Conservation (phyloP, 35 echinoderm and acorn worm genomes). For the Apostichopus parvimensis region DNA sequence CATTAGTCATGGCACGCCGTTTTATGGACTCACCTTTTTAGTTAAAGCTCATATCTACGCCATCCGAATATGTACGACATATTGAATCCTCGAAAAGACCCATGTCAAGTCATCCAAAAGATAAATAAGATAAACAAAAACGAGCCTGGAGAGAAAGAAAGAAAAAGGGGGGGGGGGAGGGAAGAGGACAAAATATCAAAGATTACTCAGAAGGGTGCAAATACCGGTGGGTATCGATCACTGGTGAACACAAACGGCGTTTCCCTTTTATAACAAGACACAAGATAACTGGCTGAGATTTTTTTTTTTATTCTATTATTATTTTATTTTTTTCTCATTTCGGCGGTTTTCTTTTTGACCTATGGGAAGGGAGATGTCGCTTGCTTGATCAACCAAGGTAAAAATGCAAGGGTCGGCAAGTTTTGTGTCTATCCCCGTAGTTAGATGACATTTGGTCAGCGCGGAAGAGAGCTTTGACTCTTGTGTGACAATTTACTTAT, state of each 20-base stretch:
- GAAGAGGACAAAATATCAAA: no score
- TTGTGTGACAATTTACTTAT: constrained; percentile 49
- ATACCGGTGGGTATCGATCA: constrained; percentile 39
- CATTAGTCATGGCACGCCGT: not conserved
- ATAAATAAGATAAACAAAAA: not conserved
- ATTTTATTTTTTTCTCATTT: not conserved
- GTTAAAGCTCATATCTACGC: not conserved
- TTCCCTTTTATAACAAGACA: constrained; percentile 12
- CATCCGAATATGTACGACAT: not conserved
- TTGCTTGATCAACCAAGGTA: constrained; percentile 33
- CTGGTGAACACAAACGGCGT: not conserved
- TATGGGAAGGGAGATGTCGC: constrained; percentile 4
- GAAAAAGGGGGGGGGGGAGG: not conserved
- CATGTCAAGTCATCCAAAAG: not conserved
- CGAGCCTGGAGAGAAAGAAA: not conserved
- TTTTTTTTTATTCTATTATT: not conserved
- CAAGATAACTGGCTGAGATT: not conserved
- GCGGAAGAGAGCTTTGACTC: constrained; percentile 8
- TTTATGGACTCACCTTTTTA: not conserved
- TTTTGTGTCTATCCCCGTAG: not conserved
- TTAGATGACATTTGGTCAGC: constrained; percentile 48
- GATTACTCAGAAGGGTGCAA: not conserved
- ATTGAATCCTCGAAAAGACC: constrained; percentile 3
- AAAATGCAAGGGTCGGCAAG: not conserved
- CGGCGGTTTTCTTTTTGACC: constrained; percentile 46